Base-by-base conservation (phyloP, 2,888 invertebrate species). In the Cristatella mucedo region DNA sequence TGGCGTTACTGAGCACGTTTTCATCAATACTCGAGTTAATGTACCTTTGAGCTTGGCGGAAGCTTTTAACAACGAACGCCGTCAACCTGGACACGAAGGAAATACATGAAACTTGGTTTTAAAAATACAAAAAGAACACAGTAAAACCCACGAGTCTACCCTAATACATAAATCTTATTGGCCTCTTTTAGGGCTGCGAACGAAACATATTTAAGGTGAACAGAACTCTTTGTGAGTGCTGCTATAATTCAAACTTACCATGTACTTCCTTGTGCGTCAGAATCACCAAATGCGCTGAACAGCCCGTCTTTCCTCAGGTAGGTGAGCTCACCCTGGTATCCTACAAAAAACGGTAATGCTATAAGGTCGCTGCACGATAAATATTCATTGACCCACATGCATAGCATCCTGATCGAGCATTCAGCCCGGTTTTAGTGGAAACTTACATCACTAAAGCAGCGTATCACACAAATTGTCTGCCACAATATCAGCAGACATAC, bases 271-370 rank as follows among this genome's bases (percentile, higher is more conserved):
- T 71, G 68, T 50, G 73, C 54, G 67, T 80, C 74, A 51, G 74
- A 59, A 53, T 74, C 67, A 15, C 84, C 85, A 59, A 85, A 86
- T 49, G 85, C 74, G 66, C 82, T 76, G 65, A 91, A 95, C 0
- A 89, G 89, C 1, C 89, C 87, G 61, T 91, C 89, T 0, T 69
- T 59, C 46, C 81, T 77, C 42, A 78, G 76, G 66, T 82, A 95
- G 1, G 81, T 83, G 57, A 95, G 73, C 57, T 95, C 77, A 44
- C 84, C 75, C 59, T 95, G 93, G 63, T 89, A 93, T 3, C 87
- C 67, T 66, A 37, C 19, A 18, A 16, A 26, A 26, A n/a, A n/a
- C n/a, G n/a, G n/a, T n/a, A n/a, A n/a, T n/a, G n/a, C n/a, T n/a
- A n/a, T n/a, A n/a, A n/a, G n/a, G n/a, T n/a, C n/a, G n/a, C n/a